A percentile compares a stretch with the other conserved stretches of the same genome.
These are phyloP conservation scores for Agriopis leucophaearia DNA, from an alignment of 2,888 invertebrate genomes.

Conservation along the genomic window DNA sequence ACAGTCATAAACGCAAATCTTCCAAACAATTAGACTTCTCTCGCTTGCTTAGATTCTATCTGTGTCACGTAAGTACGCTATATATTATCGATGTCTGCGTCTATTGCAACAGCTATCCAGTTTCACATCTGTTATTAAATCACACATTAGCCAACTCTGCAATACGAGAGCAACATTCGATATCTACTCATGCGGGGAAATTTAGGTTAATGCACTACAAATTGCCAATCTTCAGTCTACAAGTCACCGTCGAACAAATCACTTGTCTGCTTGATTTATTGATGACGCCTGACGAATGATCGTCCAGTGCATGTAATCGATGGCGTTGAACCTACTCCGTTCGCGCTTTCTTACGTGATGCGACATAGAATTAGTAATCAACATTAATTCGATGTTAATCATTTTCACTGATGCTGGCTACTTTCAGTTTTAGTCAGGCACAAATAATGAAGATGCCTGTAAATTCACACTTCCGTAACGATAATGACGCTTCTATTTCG, in stretches of 20 bases:
- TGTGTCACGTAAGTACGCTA: constrained; percentile 28
- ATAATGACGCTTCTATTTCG: constrained; percentile 52
- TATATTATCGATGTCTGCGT: constrained; percentile 9
- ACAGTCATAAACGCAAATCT: neutral
- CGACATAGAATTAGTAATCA: constrained; percentile 47
- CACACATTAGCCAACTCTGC: constrained; percentile 30
- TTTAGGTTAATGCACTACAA: constrained; percentile 50
- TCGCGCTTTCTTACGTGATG: constrained; percentile 70
- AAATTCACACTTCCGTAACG: constrained; percentile 48
- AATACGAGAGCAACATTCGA: constrained; percentile 39
- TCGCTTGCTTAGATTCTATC: constrained; percentile 31
- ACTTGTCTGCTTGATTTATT: constrained; percentile 42
- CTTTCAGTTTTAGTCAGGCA: constrained; percentile 26
- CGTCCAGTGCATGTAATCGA: constrained; percentile 50
- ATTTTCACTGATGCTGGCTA: constrained; percentile 9
- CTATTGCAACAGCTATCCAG: constrained; percentile 30
- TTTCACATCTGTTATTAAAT: constrained; percentile 39
- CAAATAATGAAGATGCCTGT: constrained; percentile 34
- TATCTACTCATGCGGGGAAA: constrained; percentile 43
- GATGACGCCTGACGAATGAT: constrained; percentile 49
- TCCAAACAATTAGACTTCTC: neutral
- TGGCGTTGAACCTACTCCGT: constrained; percentile 47
- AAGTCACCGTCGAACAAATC: constrained; percentile 17
- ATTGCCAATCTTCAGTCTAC: constrained; percentile 27
- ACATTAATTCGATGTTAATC: constrained; percentile 23